Percentiles rank a stretch among this genome's conserved stretches.
These are phyloP conservation scores for Ianthella basta DNA, from an alignment of 37 sponge, comb jelly and placozoan genomes.

Conservation along the genomic window DNA sequence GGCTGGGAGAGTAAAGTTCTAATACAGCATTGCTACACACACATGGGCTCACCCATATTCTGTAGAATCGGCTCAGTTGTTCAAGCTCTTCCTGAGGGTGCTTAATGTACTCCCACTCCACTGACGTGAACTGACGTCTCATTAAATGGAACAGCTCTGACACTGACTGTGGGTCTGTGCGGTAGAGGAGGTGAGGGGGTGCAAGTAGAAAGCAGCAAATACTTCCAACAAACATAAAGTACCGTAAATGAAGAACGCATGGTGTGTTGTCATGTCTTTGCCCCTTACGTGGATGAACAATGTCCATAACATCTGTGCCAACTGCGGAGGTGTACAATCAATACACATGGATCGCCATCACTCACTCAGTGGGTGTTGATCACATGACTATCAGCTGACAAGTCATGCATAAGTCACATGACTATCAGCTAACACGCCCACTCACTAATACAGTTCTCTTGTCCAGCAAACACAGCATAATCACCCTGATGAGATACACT, in stretches of 20 bases:
- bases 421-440: neutral
- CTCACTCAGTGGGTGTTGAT: too few species aligned
- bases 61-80: conserved; percentile 74
- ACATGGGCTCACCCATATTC: conserved; percentile 77
- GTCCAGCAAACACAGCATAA: conserved; percentile 33
- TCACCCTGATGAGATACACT: conserved; percentile 85
- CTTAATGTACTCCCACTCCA: conserved; percentile 75
- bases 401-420: too few species aligned
- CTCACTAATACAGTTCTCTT: conserved; percentile 9
- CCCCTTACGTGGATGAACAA: conserved; percentile 57
- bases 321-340: conserved; percentile 64
- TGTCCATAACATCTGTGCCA: conserved; percentile 90
- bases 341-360: too few species aligned
- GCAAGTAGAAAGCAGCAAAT: too few species aligned
- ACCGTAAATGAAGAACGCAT: too few species aligned
- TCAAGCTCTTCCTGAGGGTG: conserved; percentile 32
- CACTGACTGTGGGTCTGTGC: neutral
- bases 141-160: conserved; percentile 80
- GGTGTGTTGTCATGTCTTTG: neutral
- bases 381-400: neutral
- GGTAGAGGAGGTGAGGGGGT: neutral
- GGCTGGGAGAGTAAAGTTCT: too few species aligned
- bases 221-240: too few species aligned
- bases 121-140: conserved; percentile 77
- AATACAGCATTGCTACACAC: too few species aligned